Percentiles rank a stretch among this genome's conserved stretches.
Conservation (phyloP, 2,888 invertebrate genomes). For the Neoscelio sp. region DNA sequence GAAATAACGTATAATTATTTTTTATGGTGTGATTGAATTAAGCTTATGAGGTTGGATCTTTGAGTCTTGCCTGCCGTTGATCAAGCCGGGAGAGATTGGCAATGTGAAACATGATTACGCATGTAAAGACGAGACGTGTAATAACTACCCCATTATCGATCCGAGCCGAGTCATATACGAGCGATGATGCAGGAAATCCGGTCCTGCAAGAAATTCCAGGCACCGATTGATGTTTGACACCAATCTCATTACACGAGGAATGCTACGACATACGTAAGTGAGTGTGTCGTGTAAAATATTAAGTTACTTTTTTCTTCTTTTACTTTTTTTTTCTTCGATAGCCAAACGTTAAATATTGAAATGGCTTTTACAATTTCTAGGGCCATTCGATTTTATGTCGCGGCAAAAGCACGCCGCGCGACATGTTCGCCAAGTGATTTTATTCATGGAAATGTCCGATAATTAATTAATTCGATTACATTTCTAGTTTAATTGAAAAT, state of each 20-base stretch:
- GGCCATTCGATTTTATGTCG: constrained; percentile 41
- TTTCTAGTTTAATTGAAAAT: constrained; percentile 21
- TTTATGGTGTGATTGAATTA: constrained; percentile 62
- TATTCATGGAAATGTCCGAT: constrained; percentile 34
- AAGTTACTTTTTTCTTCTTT: constrained; percentile 28
- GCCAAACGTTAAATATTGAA: constrained; percentile 40
- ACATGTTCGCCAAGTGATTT: constrained; percentile 11
- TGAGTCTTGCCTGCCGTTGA: constrained; percentile 54
- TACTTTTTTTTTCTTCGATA: constrained; percentile 3
- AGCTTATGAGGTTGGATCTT: constrained; percentile 53
- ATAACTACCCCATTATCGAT: constrained; percentile 82
- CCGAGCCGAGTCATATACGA: constrained; percentile 67
- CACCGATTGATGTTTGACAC: constrained; percentile 67
- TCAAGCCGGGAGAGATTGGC: constrained; percentile 74
- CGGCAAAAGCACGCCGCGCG: constrained; percentile 11
- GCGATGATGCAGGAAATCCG: constrained; percentile 74
- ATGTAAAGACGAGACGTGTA: constrained; percentile 79
- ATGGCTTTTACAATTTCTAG: constrained; percentile 42
- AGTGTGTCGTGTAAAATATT: constrained; percentile 47
- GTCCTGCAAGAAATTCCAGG: constrained; percentile 71
- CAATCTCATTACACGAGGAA: constrained; percentile 68
- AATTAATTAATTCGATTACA: constrained; percentile 38
- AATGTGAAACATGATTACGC: constrained; percentile 81
- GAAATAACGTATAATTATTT: constrained; percentile 50
- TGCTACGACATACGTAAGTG: constrained; percentile 53